Conservation (phyloP, 2,888 invertebrate species). For the Drosophila mayaguana region DNA sequence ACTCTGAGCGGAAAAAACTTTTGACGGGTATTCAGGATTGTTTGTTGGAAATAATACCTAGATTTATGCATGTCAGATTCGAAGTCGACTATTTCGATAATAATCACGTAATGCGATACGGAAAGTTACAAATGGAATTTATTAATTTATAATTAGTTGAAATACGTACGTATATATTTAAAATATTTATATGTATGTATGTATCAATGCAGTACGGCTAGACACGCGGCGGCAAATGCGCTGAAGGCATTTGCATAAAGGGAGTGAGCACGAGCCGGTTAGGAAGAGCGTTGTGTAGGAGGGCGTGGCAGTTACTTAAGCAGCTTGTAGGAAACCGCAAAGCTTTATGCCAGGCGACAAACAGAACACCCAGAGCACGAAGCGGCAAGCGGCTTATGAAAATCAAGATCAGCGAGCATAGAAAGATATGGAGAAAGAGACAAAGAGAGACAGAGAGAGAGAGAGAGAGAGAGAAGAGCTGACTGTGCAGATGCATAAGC, state of each 20-base stretch:
- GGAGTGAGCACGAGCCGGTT: background rate
- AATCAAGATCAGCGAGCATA: slow-evolving; percentile 56
- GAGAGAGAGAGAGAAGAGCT: too few relatives aligned
- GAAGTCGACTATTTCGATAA: slow-evolving; percentile 10
- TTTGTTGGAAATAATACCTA: background rate
- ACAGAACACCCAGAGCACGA: slow-evolving; percentile 23
- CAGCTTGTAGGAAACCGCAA: slow-evolving; percentile 55
- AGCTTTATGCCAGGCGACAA: slow-evolving; percentile 45
- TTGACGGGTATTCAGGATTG: background rate
- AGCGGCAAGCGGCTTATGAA: slow-evolving; percentile 59
- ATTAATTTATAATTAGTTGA: slow-evolving; percentile 38
- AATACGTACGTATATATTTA: background rate
- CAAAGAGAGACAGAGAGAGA: background rate
- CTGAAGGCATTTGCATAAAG: slow-evolving; percentile 36
- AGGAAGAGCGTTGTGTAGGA: too few relatives aligned
- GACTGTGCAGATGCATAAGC: background rate
- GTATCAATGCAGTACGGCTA: slow-evolving; percentile 31
- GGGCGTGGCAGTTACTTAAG: slow-evolving; percentile 45
- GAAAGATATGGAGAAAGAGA: background rate
- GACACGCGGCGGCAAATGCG: slow-evolving; percentile 17
- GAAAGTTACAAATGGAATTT: slow-evolving; percentile 2
- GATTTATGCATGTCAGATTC: slow-evolving; percentile 8
- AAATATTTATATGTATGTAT: background rate
- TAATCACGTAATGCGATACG: slow-evolving; percentile 8
- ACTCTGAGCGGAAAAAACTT: slow-evolving; percentile 4